Percentiles rank a stretch among this genome's conserved stretches.
Conservation (phyloP, 2,797 vertebrate genomes). For the Liparis tanakae region DNA sequence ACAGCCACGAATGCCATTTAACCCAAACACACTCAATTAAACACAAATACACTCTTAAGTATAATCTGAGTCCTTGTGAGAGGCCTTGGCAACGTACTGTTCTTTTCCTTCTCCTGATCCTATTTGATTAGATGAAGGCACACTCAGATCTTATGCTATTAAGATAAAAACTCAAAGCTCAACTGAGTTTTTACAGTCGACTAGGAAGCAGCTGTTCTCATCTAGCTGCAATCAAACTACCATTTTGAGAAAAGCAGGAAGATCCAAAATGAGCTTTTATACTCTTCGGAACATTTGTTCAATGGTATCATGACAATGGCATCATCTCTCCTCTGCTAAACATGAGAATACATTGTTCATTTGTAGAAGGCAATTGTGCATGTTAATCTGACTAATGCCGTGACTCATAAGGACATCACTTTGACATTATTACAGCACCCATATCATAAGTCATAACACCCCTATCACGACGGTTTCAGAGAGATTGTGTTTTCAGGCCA, state of each 20-base stretch:
- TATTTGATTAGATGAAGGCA: conserved; percentile 35
- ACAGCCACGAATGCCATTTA: conserved; percentile 9
- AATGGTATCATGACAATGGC: neutral
- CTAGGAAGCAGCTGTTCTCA: conserved; percentile 63
- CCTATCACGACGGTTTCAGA: conserved; percentile 11
- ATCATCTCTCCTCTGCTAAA: neutral
- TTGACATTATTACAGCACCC: conserved; percentile 1
- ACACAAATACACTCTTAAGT: conserved; percentile 17
- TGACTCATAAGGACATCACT: neutral
- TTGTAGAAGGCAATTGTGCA: neutral
- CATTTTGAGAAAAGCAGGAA: conserved; percentile 38
- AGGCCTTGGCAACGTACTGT: neutral
- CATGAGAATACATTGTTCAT: conserved; percentile 17
- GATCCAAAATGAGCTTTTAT: conserved; percentile 30
- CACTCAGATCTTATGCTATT: conserved; percentile 19
- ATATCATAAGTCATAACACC: neutral
- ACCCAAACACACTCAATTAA: conserved; percentile 34
- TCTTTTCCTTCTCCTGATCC: conserved; percentile 44
- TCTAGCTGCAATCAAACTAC: conserved; percentile 47
- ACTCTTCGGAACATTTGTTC: conserved; percentile 2
- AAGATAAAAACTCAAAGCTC: conserved; percentile 45
- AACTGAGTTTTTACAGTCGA: conserved; percentile 39
- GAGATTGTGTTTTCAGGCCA: conserved; percentile 35
- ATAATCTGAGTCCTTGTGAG: conserved; percentile 33
- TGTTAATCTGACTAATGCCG: neutral